These are phyloP conservation scores for Aselliscus stoliczkanus DNA, from an alignment of 2,797 vertebrate species.

Conservation along the genomic window DNA sequence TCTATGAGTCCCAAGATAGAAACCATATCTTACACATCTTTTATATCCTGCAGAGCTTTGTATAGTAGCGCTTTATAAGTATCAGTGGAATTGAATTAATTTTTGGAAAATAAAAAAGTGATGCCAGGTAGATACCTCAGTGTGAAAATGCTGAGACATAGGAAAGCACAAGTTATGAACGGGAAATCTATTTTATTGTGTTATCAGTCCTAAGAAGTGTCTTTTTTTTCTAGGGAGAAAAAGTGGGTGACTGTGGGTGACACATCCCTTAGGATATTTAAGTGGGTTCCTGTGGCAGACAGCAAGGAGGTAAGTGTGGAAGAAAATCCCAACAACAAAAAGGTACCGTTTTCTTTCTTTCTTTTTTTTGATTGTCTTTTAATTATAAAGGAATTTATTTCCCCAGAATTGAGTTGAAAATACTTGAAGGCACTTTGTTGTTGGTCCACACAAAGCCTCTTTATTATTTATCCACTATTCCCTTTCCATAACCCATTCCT, in stretches of 20 bases:
- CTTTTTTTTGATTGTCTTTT: background rate
- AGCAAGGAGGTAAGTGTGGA: constrained; percentile 91
- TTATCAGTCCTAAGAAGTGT: constrained; percentile 33
- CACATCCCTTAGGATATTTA: constrained; percentile 97
- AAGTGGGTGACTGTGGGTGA: constrained; percentile 99
- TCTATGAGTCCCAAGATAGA: background rate
- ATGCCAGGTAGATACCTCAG: background rate
- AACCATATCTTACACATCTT: background rate
- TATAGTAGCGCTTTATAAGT: background rate
- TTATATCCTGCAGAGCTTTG: background rate
- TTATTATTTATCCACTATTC: background rate
- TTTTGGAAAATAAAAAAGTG: background rate
- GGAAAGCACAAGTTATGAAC: background rate
- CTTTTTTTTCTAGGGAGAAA: constrained; percentile 91
- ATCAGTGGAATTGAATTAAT: background rate
- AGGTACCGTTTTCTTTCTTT: background rate
- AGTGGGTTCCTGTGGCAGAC: constrained; percentile 97
- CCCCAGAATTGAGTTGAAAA: background rate
- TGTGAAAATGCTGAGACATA: background rate
- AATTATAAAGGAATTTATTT: background rate
- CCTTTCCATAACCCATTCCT: background rate
- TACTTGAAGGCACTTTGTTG: background rate
- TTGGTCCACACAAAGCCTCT: background rate
- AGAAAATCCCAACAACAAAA: background rate
- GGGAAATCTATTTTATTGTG: background rate